Percentiles rank a stretch among this genome's conserved stretches.
These are phyloP conservation scores for Recurvirostra avosetta DNA, from an alignment of 2,113 vertebrate genomes.

Conservation along the genomic window DNA sequence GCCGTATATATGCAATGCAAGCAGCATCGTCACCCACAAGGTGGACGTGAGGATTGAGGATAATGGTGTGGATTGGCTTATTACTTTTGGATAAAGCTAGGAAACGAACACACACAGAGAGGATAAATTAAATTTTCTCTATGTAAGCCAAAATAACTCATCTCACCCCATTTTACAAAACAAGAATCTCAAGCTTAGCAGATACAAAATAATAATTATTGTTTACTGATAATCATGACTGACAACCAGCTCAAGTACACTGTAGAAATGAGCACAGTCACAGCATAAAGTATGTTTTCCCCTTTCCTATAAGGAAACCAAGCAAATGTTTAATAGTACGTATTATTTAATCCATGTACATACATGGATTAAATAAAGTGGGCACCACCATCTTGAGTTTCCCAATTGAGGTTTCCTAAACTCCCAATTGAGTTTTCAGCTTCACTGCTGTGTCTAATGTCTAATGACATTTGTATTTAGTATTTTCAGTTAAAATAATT, in stretches of 20 bases:
- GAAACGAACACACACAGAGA: neutral
- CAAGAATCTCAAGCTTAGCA: neutral
- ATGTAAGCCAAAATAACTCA: neutral
- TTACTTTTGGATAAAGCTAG: slow-evolving; percentile 89
- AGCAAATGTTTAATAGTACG: neutral
- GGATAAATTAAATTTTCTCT: neutral
- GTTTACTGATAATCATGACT: neutral
- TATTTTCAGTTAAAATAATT: neutral
- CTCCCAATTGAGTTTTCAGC: neutral
- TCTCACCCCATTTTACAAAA: too few relatives aligned
- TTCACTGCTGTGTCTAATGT: neutral
- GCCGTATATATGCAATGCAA: slow-evolving; percentile 93
- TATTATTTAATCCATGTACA: neutral
- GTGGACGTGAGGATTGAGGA: slow-evolving; percentile 95
- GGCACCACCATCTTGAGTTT: neutral
- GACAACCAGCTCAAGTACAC: neutral
- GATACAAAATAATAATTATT: neutral
- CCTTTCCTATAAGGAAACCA: neutral
- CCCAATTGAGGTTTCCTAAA: neutral
- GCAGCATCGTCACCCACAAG: slow-evolving; percentile 94
- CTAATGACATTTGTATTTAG: neutral
- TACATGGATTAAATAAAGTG: neutral
- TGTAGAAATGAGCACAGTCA: neutral
- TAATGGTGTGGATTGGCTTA: slow-evolving; percentile 93
- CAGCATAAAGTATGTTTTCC: neutral